These are phyloP conservation scores for Buteo buteo DNA, from an alignment of 2,113 vertebrate species.

Conservation along the genomic window DNA sequence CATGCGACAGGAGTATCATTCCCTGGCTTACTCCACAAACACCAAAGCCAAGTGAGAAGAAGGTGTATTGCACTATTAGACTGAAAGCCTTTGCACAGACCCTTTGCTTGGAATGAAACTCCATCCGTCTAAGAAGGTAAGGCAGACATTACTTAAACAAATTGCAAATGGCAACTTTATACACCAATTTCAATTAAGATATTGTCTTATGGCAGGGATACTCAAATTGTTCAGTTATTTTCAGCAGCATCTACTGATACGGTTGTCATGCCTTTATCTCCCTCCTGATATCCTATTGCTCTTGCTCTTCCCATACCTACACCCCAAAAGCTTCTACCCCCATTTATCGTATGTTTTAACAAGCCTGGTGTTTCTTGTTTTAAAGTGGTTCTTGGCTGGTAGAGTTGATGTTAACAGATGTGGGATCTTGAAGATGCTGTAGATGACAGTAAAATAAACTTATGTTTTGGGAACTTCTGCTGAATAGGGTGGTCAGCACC, in stretches of 20 bases:
- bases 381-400: not conserved
- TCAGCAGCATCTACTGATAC: not conserved
- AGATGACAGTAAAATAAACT: not conserved
- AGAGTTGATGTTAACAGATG: not conserved
- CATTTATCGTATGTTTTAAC: fast-evolving
- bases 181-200: not conserved
- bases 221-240: not conserved
- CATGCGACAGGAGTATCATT: not conserved
- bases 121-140: not conserved
- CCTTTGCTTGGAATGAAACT: not conserved
- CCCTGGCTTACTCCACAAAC: not conserved
- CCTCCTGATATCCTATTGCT: fast-evolving
- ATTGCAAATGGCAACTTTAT: not conserved
- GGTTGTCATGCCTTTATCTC: not conserved
- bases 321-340: not conserved
- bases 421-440: not conserved
- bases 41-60: not conserved
- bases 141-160: not conserved
- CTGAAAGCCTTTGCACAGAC: not conserved
- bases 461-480: not conserved
- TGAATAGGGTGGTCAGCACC: not conserved
- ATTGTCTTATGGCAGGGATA: not conserved
- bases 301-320: not conserved
- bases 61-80: not conserved
- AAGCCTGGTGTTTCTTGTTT: not conserved